Evolutionary conservation across 2,888 invertebrate genomes (phyloP), one percentile per base, ranked within the genome.

Genomic region (Volucella bombylans): DNA sequence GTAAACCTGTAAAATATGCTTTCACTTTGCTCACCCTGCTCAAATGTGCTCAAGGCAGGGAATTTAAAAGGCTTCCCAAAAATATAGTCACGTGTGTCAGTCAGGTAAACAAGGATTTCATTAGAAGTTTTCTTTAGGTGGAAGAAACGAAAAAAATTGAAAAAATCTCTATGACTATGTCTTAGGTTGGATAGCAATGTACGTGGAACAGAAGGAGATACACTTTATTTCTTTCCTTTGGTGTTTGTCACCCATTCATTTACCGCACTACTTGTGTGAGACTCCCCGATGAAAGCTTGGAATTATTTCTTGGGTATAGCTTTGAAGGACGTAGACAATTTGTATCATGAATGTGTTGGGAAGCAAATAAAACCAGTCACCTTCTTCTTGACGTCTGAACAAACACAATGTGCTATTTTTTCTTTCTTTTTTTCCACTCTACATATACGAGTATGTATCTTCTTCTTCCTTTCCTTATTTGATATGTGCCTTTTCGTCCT

Each of bases 81-180:
- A 65, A 79, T 79, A 79, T 64, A 59, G 78, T 72, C 78, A 79
- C 78, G 78, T 65, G 64, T 59, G 50, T 45, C 71, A 64, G 41
- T 8, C 52, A 59, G 64, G 64, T 71, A 79, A 79, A 72, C 65
- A 79, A 71, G 55, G 39, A 50, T 78, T 78, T 78, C 78, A 71
- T 78, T 78, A 71, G 55, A 55, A 78, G 47, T 49, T 47, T 18
- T 55, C 39, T 12, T 59, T 31, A 31, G 31, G 49, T 69, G 62
- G 62, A 69, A 62, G 55, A 69, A 31, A 31, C 4, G 4, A 31
- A 31, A 6, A 31, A 23, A 23, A 18, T 18, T 2, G 2, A 23
- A 23, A 23, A 31, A 31, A 31, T 31, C 6, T 31, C 31, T 6
- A 31, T 6, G 31, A 31, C 31, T 41, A 15, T 71, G 3, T 49